Conservation (phyloP, 2,113 vertebrate species). For the Crotalus viridis region DNA sequence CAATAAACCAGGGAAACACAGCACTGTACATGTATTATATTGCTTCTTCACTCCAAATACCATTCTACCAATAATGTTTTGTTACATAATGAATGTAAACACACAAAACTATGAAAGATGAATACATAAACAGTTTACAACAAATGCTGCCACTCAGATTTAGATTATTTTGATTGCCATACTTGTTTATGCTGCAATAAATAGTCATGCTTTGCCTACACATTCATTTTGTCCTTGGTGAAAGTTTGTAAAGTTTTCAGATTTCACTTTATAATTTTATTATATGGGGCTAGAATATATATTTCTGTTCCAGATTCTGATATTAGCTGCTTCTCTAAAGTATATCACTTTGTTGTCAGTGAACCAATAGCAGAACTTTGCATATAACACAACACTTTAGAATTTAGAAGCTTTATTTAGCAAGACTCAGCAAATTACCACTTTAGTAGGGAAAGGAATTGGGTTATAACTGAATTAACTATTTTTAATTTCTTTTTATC, state of each 20-base stretch:
- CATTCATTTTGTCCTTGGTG: too few species aligned
- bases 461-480: conserved; percentile 5
- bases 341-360: background rate
- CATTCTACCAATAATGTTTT: background rate
- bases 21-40: background rate
- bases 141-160: background rate
- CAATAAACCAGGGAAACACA: background rate
- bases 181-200: too few species aligned
- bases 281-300: too few species aligned
- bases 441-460: background rate
- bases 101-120: background rate
- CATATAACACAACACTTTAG: background rate
- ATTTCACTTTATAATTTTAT: too few species aligned
- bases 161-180: background rate
- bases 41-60: background rate
- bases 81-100: background rate
- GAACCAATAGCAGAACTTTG: background rate
- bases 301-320: too few species aligned
- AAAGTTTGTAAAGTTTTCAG: too few species aligned
- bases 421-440: background rate
- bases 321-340: background rate
- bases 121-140: background rate
- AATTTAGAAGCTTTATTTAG: background rate
- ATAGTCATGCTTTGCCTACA: too few species aligned
- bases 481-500: conserved; percentile 10